Base-by-base conservation (phyloP, 2,888 invertebrate species). In the Griposia aprilina region DNA sequence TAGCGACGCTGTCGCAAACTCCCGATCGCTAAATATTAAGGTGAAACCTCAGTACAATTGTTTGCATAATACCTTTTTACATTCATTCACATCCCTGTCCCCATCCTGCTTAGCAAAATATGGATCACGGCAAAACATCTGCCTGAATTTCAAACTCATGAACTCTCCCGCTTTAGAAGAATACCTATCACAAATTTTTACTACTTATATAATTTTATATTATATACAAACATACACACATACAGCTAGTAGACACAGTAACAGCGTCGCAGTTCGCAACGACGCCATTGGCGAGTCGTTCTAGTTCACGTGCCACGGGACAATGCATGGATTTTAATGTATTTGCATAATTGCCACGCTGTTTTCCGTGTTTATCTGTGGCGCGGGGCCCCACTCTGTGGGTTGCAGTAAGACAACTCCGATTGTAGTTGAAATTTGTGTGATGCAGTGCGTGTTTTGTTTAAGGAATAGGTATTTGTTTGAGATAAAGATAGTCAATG, bases 331-430 rank as follows among this genome's bases (percentile, higher is more conserved):
- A 88, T 91, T 91, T 90, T 91, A 91, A 92, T 91, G 91, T 91
- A 93, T 93, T 93, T 91, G 91, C 93, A 93, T 94, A 93, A 93
- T 93, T 91, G 90, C 89, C 89, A 82, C 88, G 83, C 86, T 88
- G 90, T 89, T 91, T 90, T 87, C 91, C 87, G 87, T 91, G 89
- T 92, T 91, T 93, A 91, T 91, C 90, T 90, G 88, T 82, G 81
- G 82, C 82, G 72, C 77, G 82, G 74, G 68, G 76, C 78, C 86
- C 80, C 84, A 86, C 74, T 30, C 20, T 8, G 57, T 45, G n/a
- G 30, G 13, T 48, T 66, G n/a, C 76, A 84, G 84, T 69, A 59
- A 48, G 41, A 60, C 62, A 75, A 87, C 20, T 83, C 36, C 2
- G 48, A 0, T 68, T 71, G 4, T 50, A 1, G 4, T 57, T 83